phyloP scores from a whole-genome alignment of 2,888 invertebrate species.

The Phrixothrix hirtus region DNA sequence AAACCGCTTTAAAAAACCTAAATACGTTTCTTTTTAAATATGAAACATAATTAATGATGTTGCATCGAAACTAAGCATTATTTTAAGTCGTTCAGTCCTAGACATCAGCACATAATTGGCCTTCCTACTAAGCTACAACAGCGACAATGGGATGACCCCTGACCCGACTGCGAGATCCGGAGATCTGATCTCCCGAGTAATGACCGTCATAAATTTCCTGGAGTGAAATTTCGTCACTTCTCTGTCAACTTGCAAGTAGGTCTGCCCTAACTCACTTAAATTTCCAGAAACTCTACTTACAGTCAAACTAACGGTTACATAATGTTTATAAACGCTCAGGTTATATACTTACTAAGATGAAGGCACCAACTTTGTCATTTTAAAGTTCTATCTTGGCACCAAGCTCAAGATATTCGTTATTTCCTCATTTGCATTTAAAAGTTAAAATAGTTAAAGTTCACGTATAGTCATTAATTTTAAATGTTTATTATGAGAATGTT shows the following conservation, averaged over 20 bases:
- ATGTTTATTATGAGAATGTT: background rate
- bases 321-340: constrained; percentile 13
- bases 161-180: constrained; percentile 28
- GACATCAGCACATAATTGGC: constrained; percentile 27
- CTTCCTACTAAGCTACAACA: constrained; percentile 31
- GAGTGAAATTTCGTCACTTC: constrained; percentile 35
- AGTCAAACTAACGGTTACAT: constrained; percentile 15
- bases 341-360: constrained; percentile 9
- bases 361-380: constrained; percentile 10
- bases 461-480: background rate
- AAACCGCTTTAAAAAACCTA: constrained; percentile 11
- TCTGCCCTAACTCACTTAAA: constrained; percentile 20
- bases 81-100: constrained; percentile 17
- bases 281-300: constrained; percentile 18
- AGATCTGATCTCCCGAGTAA: constrained; percentile 33
- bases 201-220: constrained; percentile 34
- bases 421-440: background rate
- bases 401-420: background rate
- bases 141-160: constrained; percentile 33
- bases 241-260: constrained; percentile 26
- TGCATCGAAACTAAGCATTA: constrained; percentile 5
- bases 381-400: background rate
- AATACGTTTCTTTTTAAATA: constrained; percentile 16
- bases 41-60: constrained; percentile 19
- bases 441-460: background rate